Conservation (phyloP, 2,888 invertebrate genomes). For the Caenorhabditis japonica region DNA sequence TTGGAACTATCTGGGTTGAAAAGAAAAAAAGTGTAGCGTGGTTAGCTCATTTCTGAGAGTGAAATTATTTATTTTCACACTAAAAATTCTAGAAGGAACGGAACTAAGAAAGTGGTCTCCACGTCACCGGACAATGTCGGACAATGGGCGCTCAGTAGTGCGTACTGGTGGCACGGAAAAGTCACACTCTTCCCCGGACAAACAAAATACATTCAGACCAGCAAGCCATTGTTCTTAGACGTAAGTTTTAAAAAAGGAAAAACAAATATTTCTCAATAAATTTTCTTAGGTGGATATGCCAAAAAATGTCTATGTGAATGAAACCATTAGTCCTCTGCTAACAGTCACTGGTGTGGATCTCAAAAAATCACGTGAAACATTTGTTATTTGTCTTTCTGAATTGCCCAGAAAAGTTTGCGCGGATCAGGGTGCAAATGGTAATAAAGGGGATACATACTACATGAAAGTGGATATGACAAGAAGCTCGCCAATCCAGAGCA, state of each 20-base stretch:
- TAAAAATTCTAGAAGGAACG: slow-evolving; percentile 48
- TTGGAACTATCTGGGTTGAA: too few species aligned
- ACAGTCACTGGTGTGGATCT: slow-evolving; percentile 62
- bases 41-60: neutral
- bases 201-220: slow-evolving; percentile 39
- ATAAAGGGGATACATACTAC: slow-evolving; percentile 57
- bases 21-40: neutral
- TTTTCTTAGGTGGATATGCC: slow-evolving; percentile 70
- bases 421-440: slow-evolving; percentile 61
- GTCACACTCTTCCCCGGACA: slow-evolving; percentile 44
- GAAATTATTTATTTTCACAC: slow-evolving; percentile 1
- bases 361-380: slow-evolving; percentile 35
- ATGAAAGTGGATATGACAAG: slow-evolving; percentile 60
- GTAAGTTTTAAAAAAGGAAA: too few species aligned
- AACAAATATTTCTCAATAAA: neutral
- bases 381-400: slow-evolving; percentile 59
- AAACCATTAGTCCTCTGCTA: slow-evolving; percentile 71
- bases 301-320: slow-evolving; percentile 71
- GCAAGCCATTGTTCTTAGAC: slow-evolving; percentile 57
- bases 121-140: slow-evolving; percentile 56
- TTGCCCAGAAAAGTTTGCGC: slow-evolving; percentile 63
- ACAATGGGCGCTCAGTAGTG: slow-evolving; percentile 52
- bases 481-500: slow-evolving; percentile 56
- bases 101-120: slow-evolving; percentile 27
- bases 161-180: slow-evolving; percentile 53